Evolutionary conservation across 2,888 invertebrate genomes (phyloP).

Genomic region (Lysandra coridon): DNA sequence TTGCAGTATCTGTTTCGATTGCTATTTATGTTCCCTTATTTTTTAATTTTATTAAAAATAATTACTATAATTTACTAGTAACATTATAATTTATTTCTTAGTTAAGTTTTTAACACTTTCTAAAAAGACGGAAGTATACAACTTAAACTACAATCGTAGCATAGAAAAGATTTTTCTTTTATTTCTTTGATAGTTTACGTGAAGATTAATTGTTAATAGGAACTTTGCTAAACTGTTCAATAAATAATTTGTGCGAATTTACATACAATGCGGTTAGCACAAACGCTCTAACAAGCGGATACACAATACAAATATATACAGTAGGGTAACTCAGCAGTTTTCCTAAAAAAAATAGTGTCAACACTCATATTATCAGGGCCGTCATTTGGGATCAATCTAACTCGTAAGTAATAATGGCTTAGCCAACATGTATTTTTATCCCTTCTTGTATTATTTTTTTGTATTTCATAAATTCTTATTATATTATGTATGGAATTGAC

Average conservation of each 20-base stretch:
- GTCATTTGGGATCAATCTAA: too few species aligned
- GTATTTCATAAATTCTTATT: too few species aligned
- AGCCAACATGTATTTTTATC: too few species aligned
- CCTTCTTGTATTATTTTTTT: too few species aligned
- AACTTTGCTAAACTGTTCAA: slow-evolving; percentile 10
- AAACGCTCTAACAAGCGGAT: neutral
- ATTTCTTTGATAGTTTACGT: neutral
- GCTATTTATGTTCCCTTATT: neutral
- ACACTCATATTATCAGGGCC: too few species aligned
- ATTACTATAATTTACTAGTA: too few species aligned
- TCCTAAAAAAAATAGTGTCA: too few species aligned
- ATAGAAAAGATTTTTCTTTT: neutral
- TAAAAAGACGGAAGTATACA: neutral
- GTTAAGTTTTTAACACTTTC: neutral
- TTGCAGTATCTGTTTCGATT: neutral
- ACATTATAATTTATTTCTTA: neutral
- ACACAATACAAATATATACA: neutral
- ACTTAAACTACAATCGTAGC: neutral
- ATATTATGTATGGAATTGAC: too few species aligned
- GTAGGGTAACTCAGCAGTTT: neutral
- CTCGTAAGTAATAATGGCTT: too few species aligned
- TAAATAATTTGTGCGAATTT: slow-evolving; percentile 1
- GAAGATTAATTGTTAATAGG: neutral
- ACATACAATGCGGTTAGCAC: slow-evolving; percentile 4
- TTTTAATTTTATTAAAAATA: neutral